Conservation (phyloP, 2,888 invertebrate species). For the Tuberolachnus salignus region DNA sequence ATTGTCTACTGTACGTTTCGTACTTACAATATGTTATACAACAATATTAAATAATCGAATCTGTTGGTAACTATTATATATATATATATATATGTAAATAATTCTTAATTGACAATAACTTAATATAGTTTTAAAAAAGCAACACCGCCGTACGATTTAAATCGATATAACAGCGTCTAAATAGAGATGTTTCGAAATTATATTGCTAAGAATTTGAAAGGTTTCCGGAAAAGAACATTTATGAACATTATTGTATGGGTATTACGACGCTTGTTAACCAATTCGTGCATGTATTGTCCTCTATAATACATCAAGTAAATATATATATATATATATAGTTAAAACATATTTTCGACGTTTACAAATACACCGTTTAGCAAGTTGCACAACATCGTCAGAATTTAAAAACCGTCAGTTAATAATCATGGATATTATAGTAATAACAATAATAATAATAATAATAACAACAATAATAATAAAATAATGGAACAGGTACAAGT, state of each 20-base stretch:
- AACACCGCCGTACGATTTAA: not conserved
- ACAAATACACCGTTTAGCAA: not conserved
- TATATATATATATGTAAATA: not conserved
- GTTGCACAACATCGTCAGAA: conserved; percentile 1
- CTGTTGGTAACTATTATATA: no score
- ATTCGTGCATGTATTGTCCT: not conserved
- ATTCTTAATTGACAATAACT: no score
- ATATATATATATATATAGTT: not conserved
- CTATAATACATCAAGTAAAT: not conserved
- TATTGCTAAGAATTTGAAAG: conserved; percentile 14
- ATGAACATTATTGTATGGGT: conserved; percentile 7
- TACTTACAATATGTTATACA: no score
- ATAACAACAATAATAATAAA: conserved; percentile 5
- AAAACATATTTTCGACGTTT: not conserved
- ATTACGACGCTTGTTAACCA: conserved; percentile 4
- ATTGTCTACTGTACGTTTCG: no score
- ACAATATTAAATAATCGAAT: no score
- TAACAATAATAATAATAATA: conserved; percentile 2
- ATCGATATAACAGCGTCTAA: not conserved
- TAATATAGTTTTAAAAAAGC: not conserved
- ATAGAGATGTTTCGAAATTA: not conserved
- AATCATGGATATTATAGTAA: not conserved
- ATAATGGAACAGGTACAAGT: not conserved
- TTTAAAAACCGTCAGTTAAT: not conserved
- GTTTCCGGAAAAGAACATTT: not conserved